Evolutionary conservation across 2,888 invertebrate species (phyloP), one percentile per base, ranked within the genome.

Genomic region (Eilema griseolum): DNA sequence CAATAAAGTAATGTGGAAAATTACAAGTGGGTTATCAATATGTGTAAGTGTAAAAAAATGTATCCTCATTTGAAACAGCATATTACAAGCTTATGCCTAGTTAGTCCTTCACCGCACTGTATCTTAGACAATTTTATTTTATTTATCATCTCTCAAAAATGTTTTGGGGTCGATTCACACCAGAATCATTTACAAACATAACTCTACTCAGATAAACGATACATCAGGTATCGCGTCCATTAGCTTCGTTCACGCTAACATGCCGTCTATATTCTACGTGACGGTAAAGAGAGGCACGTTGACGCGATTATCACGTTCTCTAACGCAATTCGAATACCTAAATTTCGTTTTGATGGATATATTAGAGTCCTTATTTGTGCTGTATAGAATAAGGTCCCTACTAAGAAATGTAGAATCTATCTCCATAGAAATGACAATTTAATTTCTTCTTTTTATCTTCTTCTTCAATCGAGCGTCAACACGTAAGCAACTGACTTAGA

Each of bases 191-290:
- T 24, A 62, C 12, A 23, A 37, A 33, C 31, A 14, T 23, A 61
- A 37, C 23, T 61, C 20, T 33, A 20, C 41, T 16, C 20, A 66
- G 59, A 59, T 33, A 41, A 67, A 71, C 75, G 66, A 81, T 81
- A 79, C 71, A 70, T 81, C 81, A 74, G 80, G 83, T 77, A 74
- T 76, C 72, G 72, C 57, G 77, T 72, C 85, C 87, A 88, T 87
- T 87, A 86, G 88, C 79, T 82, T 79, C 76, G 78, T 73, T 77
- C 80, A 85, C 83, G 75, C 81, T 86, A 85, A 82, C 82, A 81
- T 83, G 83, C 75, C 83, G 80, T 80, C 83, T 84, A 90, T 89
- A 86, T 88, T 86, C 85, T 90, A 90, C 90, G 90, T 90, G 90
- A 86, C 83, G 81, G 79, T 85, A 85, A 85, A 83, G 79, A 79